These are phyloP conservation scores for Myoxocephalus aenaeus DNA, from an alignment of 2,797 vertebrate species.

Conservation along the genomic window DNA sequence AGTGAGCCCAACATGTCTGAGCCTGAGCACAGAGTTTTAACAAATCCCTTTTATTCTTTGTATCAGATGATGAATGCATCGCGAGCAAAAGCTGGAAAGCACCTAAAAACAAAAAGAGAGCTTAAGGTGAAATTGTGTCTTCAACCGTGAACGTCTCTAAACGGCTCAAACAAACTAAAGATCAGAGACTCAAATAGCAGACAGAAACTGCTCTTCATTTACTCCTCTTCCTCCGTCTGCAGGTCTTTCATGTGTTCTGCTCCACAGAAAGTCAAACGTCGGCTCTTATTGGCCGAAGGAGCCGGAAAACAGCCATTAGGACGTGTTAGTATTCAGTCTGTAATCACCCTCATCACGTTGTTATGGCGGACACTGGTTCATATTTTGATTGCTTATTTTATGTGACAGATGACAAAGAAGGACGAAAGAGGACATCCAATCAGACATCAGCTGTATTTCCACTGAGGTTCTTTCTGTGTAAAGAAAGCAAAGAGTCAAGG, in stretches of 20 bases:
- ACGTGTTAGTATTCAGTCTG: neutral
- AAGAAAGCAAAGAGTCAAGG: neutral
- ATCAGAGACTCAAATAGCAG: conserved; percentile 34
- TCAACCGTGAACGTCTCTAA: conserved; percentile 14
- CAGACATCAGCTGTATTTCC: neutral
- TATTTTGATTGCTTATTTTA: neutral
- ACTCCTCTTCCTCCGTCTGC: neutral
- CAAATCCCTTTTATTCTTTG: conserved; percentile 36
- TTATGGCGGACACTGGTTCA: too few species aligned
- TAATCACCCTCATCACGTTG: neutral
- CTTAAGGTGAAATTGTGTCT: conserved; percentile 36
- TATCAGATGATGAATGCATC: conserved; percentile 37
- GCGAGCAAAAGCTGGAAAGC: conserved; percentile 35
- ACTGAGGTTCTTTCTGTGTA: neutral
- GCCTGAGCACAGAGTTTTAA: conserved; percentile 19
- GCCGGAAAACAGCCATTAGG: too few species aligned
- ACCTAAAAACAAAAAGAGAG: conserved; percentile 48
- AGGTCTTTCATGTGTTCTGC: conserved; percentile 36
- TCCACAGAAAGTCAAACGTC: too few species aligned
- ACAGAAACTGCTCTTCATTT: neutral
- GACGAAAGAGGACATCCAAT: neutral
- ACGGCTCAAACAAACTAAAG: conserved; percentile 28
- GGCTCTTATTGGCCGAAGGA: too few species aligned
- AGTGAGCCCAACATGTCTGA: neutral
- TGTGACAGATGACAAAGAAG: neutral